Percentiles rank a stretch among this genome's conserved stretches.
Conservation (phyloP, 2,888 invertebrate species). For the Selenia dentaria region DNA sequence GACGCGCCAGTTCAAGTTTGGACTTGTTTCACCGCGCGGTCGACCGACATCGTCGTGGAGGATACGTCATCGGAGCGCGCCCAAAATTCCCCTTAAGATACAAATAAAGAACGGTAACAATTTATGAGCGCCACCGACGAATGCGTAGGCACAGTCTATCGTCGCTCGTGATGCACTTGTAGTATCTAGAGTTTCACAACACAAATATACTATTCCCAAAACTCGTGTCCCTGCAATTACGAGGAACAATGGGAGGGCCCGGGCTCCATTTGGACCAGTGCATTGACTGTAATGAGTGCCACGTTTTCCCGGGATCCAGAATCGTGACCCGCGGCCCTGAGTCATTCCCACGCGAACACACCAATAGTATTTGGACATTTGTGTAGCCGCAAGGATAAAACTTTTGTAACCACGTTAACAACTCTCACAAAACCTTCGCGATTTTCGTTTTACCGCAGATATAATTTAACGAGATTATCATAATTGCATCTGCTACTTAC, state of each 20-base stretch:
- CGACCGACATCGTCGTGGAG: slow-evolving; percentile 7
- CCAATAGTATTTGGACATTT: slow-evolving; percentile 48
- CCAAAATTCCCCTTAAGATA: slow-evolving; percentile 5
- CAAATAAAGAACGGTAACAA: slow-evolving; percentile 7
- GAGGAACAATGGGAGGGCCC: slow-evolving; percentile 43
- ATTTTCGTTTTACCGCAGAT: slow-evolving; percentile 41
- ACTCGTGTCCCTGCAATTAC: slow-evolving; percentile 45
- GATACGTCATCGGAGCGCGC: slow-evolving; percentile 24
- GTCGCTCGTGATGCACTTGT: slow-evolving; percentile 33
- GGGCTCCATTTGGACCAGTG: slow-evolving; percentile 34
- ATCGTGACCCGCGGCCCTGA: slow-evolving; percentile 53
- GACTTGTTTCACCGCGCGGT: slow-evolving; percentile 56
- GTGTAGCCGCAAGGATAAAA: slow-evolving; percentile 35
- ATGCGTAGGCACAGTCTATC: slow-evolving; percentile 48
- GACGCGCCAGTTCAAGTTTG: slow-evolving; percentile 61
- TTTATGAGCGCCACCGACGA: slow-evolving; percentile 30
- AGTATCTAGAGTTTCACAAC: slow-evolving; percentile 2
- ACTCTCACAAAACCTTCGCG: slow-evolving; percentile 41
- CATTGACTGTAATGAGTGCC: slow-evolving; percentile 55
- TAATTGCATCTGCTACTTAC: slow-evolving; percentile 32
- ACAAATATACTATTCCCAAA: slow-evolving; percentile 28
- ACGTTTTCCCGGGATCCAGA: slow-evolving; percentile 48
- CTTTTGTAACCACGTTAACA: slow-evolving; percentile 42
- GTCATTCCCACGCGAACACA: slow-evolving; percentile 53
- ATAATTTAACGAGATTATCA: slow-evolving; percentile 42